Evolutionary conservation across 2,888 invertebrate genomes (phyloP).

Genomic region (Cantharis rufa): DNA sequence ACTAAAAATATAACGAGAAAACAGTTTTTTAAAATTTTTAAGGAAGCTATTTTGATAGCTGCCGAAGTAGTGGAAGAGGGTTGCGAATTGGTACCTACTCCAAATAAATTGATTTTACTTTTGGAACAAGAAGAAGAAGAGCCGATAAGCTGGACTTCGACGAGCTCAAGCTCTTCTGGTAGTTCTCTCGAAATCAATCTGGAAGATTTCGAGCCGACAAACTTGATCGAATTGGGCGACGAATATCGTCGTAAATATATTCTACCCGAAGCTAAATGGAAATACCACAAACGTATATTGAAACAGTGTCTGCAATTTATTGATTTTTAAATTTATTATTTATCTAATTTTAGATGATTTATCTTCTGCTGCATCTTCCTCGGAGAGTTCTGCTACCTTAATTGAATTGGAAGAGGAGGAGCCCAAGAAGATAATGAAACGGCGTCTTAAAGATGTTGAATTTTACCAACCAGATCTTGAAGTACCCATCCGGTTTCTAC

Average conservation of each 20-base stretch:
- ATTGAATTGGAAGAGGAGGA: not conserved
- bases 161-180: not conserved
- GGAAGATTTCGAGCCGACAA: conserved; percentile 19
- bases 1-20: conserved; percentile 43
- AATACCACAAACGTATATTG: conserved; percentile 17
- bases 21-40: conserved; percentile 46
- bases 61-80: conserved; percentile 48
- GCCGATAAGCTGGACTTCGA: not conserved
- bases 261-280: conserved; percentile 35
- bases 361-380: not conserved
- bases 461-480: conserved; percentile 28
- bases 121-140: conserved; percentile 8
- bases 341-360: conserved; percentile 20
- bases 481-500: conserved; percentile 29
- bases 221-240: conserved; percentile 36
- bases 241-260: conserved; percentile 33
- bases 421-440: not conserved
- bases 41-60: conserved; percentile 47
- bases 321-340: not conserved
- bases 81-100: conserved; percentile 39
- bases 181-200: conserved; percentile 9
- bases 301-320: not conserved
- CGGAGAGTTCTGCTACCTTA: not conserved
- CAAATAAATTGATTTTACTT: conserved; percentile 42
- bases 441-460: conserved; percentile 4